phyloP scores from a whole-genome alignment of 2,888 invertebrate species.

The Philonicus albiceps region DNA sequence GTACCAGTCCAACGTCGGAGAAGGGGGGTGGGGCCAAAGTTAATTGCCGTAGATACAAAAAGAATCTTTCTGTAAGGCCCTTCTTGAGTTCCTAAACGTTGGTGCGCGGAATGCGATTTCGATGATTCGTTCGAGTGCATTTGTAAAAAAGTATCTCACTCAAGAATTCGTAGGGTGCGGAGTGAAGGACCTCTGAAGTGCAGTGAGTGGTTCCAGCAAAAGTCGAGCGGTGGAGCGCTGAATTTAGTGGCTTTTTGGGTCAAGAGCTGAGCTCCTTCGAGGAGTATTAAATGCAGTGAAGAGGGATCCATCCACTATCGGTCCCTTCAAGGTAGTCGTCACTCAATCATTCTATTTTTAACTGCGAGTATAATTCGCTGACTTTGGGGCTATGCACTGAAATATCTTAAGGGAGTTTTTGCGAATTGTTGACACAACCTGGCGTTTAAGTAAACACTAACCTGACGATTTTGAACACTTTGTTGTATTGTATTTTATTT shows the following conservation, averaged over 20 bases:
- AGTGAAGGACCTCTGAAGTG: conserved; percentile 29
- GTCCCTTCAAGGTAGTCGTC: conserved; percentile 14
- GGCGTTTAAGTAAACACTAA: background rate
- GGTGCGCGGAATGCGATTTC: background rate
- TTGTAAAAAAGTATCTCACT: background rate
- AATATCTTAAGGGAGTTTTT: background rate
- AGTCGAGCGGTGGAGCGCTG: background rate
- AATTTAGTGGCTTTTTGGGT: conserved; percentile 26
- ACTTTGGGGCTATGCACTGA: background rate
- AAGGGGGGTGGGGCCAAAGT: background rate
- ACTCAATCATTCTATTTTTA: conserved; percentile 24
- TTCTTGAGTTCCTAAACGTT: background rate
- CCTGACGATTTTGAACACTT: background rate
- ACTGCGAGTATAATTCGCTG: background rate
- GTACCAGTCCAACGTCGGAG: background rate
- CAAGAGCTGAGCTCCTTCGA: background rate
- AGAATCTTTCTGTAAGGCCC: background rate
- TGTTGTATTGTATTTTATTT: background rate
- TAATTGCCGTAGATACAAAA: background rate
- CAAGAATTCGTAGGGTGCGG: background rate
- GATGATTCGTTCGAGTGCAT: background rate
- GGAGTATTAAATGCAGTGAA: conserved; percentile 11
- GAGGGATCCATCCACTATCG: background rate
- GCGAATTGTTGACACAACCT: background rate
- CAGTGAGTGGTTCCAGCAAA: background rate